A percentile compares a stretch with the other conserved stretches of the same genome.
phyloP scores from a whole-genome alignment of 2,888 invertebrate genomes.

The Apotomis capreana region DNA sequence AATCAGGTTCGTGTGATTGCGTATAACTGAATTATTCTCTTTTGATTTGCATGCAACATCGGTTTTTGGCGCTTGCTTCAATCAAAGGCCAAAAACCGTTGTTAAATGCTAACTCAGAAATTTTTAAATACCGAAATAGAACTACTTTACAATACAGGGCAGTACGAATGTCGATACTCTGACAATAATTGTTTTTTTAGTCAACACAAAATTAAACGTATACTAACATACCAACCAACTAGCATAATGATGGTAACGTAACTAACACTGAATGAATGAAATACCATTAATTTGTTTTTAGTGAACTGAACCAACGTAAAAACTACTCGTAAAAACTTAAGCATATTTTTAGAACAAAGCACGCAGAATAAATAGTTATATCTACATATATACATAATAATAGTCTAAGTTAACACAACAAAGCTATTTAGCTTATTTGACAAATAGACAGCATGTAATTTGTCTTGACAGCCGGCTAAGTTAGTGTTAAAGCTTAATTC shows the following conservation, averaged over 20 bases:
- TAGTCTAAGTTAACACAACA: conserved; percentile 9
- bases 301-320: neutral
- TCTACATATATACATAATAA: neutral
- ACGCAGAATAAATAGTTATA: conserved; percentile 5
- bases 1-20: neutral
- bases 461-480: conserved; percentile 45
- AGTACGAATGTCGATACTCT: too few relatives aligned
- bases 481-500: conserved; percentile 42
- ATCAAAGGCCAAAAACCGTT: too few relatives aligned
- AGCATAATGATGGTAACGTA: neutral
- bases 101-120: too few relatives aligned
- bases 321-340: conserved; percentile 3
- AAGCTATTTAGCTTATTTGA: conserved; percentile 42
- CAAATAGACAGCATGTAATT: conserved; percentile 52
- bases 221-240: neutral
- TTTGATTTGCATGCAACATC: too few relatives aligned
- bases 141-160: too few relatives aligned
- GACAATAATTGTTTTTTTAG: too few relatives aligned
- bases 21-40: too few relatives aligned
- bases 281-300: conserved; percentile 1
- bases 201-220: too few relatives aligned
- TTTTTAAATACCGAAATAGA: too few relatives aligned
- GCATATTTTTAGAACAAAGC: neutral
- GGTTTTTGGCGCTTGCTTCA: too few relatives aligned
- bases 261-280: neutral